phyloP scores from a whole-genome alignment of 1,140 invertebrate genomes.

The Bombus cullumanus region DNA sequence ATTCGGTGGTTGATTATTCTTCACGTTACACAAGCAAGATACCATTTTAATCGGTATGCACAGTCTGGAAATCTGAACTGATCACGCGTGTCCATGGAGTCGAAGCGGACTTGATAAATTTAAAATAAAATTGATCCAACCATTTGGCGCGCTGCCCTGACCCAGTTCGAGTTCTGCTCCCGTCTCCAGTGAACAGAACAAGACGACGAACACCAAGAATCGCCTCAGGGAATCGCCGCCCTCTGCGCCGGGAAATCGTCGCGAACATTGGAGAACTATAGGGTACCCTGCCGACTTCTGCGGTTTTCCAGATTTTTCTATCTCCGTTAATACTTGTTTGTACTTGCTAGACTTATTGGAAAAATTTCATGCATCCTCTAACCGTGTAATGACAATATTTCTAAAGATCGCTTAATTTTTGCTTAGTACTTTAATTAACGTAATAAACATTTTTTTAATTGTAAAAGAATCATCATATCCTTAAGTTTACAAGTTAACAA shows the following conservation, averaged over 20 bases:
- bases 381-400: not conserved
- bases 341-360: too few species aligned
- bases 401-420: not conserved
- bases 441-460: not conserved
- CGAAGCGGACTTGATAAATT: constrained; percentile 69
- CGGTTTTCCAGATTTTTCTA: not conserved
- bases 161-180: constrained; percentile 71
- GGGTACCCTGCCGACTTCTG: too few species aligned
- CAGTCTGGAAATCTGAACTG: constrained; percentile 40
- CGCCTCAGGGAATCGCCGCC: constrained; percentile 71
- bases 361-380: not conserved
- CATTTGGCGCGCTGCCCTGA: constrained; percentile 75
- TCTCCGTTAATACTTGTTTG: not conserved
- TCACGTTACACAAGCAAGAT: not conserved
- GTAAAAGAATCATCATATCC: not conserved
- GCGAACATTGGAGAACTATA: constrained; percentile 10
- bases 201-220: constrained; percentile 61
- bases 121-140: constrained; percentile 74
- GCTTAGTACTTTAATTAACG: not conserved
- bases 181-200: constrained; percentile 63
- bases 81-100: constrained; percentile 43
- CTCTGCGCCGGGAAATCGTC: constrained; percentile 48
- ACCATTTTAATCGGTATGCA: constrained; percentile 31
- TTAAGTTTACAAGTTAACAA: too few species aligned
- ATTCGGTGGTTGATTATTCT: not conserved